Base-by-base conservation (phyloP, 1,140 invertebrate species). In the Drosophila trapezifrons region DNA sequence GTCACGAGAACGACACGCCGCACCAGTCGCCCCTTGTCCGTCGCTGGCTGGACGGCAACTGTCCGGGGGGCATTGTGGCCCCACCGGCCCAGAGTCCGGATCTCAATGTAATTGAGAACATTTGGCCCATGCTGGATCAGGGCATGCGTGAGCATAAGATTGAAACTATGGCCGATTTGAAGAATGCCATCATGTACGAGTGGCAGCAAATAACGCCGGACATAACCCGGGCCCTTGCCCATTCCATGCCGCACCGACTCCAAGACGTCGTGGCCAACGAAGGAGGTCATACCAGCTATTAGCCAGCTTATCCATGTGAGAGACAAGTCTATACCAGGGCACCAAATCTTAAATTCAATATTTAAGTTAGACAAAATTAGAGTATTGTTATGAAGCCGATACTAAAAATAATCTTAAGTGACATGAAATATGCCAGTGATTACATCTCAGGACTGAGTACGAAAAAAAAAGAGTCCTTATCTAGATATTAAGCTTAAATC, bases 281-380 rank as follows among this genome's bases (percentile, higher is more conserved):
- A 54, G 51, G 51, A n/a, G 51, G 35, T 22, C 51, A 52, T 52
- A 52, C 49, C 18, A 52, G 18, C 4, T 52, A 37, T 52, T 52
- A 52, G 29, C 29, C 10, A 10, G 29, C 29, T 32, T 32, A 32
- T 32, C 29, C 29, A 32, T 32, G 3, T 10, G 29, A 10, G 8
- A 12, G 29, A 22, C 2, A 22, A 22, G 22, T 22, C 22, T 22
- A n/a, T n/a, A 22, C 2, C 22, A 22, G 22, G 22, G 22, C 22
- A 22, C 22, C 0, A 10, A 32, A 10, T 32, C 29, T 9, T 0
- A 3, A 32, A 3, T 9, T 10, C 10, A 9, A 32, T 32, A 10
- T 32, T 12, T 32, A 32, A 32, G 29, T 0, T 10, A 10, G 9
- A 29, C 27, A 29, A 29, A 29, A 2, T 22, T 4, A 22, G 7